Evolutionary conservation across 2,113 vertebrate species (phyloP), one percentile per base, ranked within the genome.

Genomic region (Lynx canadensis): DNA sequence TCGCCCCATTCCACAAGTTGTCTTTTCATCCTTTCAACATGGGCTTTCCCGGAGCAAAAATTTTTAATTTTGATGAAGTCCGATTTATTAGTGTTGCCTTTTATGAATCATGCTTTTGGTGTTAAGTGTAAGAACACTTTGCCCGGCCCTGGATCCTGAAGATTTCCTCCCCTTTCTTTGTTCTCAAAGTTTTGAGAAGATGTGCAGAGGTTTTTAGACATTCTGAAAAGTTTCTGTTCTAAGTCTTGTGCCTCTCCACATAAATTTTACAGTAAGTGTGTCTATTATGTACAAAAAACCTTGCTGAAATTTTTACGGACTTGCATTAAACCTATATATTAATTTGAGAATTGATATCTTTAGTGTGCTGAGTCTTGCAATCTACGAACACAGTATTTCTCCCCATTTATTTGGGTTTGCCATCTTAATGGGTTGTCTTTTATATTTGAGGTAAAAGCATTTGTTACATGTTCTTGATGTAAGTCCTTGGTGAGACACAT

Each of bases 61-160:
- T 21, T 92, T 91, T 80, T 86, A 79, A 80, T 95, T 74, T 83
- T 74, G 45, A 63, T 82, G 66, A 83, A 76, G 69, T 76, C 38
- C 31, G 45, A 25, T 57, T 57, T 78, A 27, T 80, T 79, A 48
- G 23, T 60, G 48, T 91, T 85, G 18, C 23, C 31, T 79, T 57
- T 79, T 78, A 33, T 60, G 38, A 7, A 69, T 69, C 38, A 16
- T 79, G 33, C 33, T 91, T 85, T 76, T 93, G 45, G 31, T 88
- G 16, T 31, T 36, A 82, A 74, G 31, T 82, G 6, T 87, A 66
- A 88, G 45, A 74, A 74, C 15, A n/a, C 21, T 60, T 91, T 91
- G 5, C 50, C 50, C 91, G 81, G 74, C n/a, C 36, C n/a, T 50
- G 87, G 41, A 74, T n/a, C 15, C 21, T 76, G 21, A 91, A 91